Percentiles rank a stretch among this genome's conserved stretches.
These are phyloP conservation scores for Stylophora pistillata DNA, from an alignment of 64 coral and sea anemone genomes.

Conservation along the genomic window DNA sequence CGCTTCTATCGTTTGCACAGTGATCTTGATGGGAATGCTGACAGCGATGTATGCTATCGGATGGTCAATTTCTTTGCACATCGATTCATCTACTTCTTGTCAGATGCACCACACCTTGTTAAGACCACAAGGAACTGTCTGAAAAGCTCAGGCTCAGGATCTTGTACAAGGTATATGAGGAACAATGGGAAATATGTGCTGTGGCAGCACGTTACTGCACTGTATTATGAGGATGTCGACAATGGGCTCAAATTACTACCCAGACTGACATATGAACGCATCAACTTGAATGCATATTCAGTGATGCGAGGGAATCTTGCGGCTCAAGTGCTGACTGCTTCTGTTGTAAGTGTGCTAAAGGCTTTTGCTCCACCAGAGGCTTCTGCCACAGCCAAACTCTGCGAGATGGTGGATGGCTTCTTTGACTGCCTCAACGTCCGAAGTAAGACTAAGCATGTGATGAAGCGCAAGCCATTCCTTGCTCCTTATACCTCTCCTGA, in stretches of 20 bases:
- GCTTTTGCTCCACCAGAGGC: conserved; percentile 37
- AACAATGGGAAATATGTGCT: conserved; percentile 32
- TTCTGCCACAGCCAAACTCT: conserved; percentile 41
- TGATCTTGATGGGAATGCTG: too few relatives aligned
- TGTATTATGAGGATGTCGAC: conserved; percentile 40
- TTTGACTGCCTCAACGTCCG: conserved; percentile 59
- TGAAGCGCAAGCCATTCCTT: conserved; percentile 52
- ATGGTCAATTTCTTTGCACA: conserved; percentile 7
- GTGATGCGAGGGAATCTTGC: conserved; percentile 65
- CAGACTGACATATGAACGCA: conserved; percentile 8
- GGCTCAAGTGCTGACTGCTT: conserved; percentile 58
- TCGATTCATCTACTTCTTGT: neutral
- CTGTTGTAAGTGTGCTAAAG: conserved; percentile 32
- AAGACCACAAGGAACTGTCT: neutral
- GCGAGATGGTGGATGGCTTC: conserved; percentile 49
- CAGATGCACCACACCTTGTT: neutral
- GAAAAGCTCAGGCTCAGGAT: neutral
- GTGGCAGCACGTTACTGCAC: conserved; percentile 8
- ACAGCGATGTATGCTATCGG: too few relatives aligned
- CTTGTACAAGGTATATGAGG: conserved; percentile 20
- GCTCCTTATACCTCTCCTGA: too few relatives aligned
- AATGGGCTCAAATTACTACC: conserved; percentile 58
- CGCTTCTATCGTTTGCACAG: too few relatives aligned
- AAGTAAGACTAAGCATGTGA: conserved; percentile 11
- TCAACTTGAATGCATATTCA: conserved; percentile 48